Evolutionary conservation across 2,888 invertebrate species (phyloP), one percentile per base, ranked within the genome.

Genomic region (Exocentrus adspersus): DNA sequence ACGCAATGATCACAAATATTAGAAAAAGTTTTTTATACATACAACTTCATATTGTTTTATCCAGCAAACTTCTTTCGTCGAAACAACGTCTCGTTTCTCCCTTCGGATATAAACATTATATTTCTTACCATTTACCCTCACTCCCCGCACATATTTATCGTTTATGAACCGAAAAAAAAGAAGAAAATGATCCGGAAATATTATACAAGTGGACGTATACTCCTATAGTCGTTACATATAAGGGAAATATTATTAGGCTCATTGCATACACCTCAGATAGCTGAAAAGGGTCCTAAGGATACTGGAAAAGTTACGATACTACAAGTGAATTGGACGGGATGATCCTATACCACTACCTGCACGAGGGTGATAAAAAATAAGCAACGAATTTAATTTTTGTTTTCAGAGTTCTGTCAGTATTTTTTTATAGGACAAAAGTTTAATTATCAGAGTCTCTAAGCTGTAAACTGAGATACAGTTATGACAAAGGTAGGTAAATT

Each of bases 121-220:
- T n/a, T n/a, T n/a, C n/a, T n/a, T n/a, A n/a, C n/a, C n/a, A n/a
- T n/a, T n/a, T n/a, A n/a, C n/a, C n/a, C n/a, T n/a, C n/a, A n/a
- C 24, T 24, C 24, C 3, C 4, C 24, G 4, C 24, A 5, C 17
- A n/a, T 17, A 48, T 14, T 24, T 48, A 48, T 28, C 24, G 14
- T 20, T 48, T 48, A 48, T 48, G 48, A 48, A 14, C 48, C 48
- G 14, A 7, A 48, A n/a, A 16, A 51, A 16, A 37, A 32, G 19
- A n/a, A 51, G 32, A 32, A 32, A 51, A 19, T 30, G 51, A 17
- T n/a, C 19, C 32, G 10, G 9, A 24, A 20, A 19, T n/a, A 37
- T 37, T 19, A 19, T 12, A 10, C 37, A 12, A 37, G 19, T 51
- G 51, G 51, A n/a, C 32, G 1, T 24, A 51, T 19, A 6, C 17